Evolutionary conservation across 2,113 vertebrate genomes (phyloP).

Genomic region (Loxodonta africana): DNA sequence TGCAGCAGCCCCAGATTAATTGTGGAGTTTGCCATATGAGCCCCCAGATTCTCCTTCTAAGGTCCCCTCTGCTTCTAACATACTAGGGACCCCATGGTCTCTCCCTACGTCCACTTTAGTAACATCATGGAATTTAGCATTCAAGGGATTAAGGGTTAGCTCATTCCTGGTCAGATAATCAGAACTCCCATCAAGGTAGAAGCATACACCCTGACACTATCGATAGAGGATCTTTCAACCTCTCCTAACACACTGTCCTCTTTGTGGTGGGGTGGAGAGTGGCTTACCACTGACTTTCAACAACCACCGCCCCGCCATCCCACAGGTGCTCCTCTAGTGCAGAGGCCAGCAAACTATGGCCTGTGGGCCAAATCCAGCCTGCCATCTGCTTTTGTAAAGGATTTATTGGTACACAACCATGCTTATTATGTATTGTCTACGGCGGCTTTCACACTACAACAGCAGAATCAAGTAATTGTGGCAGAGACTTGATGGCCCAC

Average conservation of each 20-base stretch:
- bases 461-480: background rate
- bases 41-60: background rate
- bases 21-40: background rate
- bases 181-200: background rate
- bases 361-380: background rate
- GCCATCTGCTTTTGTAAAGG: background rate
- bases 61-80: background rate
- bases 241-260: background rate
- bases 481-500: background rate
- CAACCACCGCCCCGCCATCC: background rate
- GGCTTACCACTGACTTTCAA: background rate
- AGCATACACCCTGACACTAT: background rate
- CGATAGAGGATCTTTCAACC: background rate
- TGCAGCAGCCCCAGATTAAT: background rate
- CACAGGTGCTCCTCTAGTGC: background rate
- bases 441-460: background rate
- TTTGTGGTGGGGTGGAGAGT: background rate
- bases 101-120: background rate
- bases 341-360: background rate
- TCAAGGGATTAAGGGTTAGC: background rate
- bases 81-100: background rate
- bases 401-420: background rate
- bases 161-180: background rate
- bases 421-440: background rate
- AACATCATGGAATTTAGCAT: background rate